Evolutionary conservation across 2,888 invertebrate genomes (phyloP).

Genomic region (Ptilodon capucinus): DNA sequence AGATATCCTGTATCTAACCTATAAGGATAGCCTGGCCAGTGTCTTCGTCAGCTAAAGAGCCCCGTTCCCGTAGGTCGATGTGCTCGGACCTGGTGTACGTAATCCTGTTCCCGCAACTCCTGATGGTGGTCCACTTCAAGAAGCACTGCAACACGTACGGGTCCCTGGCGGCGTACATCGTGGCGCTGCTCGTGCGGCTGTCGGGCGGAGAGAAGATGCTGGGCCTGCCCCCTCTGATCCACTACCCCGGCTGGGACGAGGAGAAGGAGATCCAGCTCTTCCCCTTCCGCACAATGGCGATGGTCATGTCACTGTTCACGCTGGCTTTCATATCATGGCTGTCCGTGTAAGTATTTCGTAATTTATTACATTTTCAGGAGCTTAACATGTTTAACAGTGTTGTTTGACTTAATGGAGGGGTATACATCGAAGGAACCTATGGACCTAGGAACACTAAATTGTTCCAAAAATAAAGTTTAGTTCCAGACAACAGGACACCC

Average conservation of each 20-base stretch:
- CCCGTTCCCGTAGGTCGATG: conserved; percentile 88
- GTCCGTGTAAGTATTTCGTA: conserved; percentile 83
- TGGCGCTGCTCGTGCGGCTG: conserved; percentile 91
- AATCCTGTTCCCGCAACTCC: conserved; percentile 98
- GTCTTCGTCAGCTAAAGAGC: background rate
- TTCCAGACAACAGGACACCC: too few species aligned
- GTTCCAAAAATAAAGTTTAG: too few species aligned
- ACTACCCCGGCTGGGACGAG: conserved; percentile 93
- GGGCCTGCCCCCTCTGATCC: conserved; percentile 91
- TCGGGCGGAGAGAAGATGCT: conserved; percentile 93
- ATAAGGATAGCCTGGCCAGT: too few species aligned
- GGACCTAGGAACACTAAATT: too few species aligned
- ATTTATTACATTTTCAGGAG: background rate
- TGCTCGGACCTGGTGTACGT: conserved; percentile 99
- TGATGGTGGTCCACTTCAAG: conserved; percentile 98
- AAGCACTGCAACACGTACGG: conserved; percentile 98
- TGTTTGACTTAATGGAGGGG: too few species aligned
- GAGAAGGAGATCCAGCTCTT: conserved; percentile 93
- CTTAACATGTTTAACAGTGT: too few species aligned
- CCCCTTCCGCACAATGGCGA: conserved; percentile 97
- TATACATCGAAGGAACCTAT: too few species aligned
- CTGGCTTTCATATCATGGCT: conserved; percentile 91
- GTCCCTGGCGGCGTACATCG: conserved; percentile 93
- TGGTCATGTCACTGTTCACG: conserved; percentile 93
- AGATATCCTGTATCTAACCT: too few species aligned